Evolutionary conservation across 1,140 invertebrate genomes (phyloP).

Genomic region (Aphelinus atriplicis): DNA sequence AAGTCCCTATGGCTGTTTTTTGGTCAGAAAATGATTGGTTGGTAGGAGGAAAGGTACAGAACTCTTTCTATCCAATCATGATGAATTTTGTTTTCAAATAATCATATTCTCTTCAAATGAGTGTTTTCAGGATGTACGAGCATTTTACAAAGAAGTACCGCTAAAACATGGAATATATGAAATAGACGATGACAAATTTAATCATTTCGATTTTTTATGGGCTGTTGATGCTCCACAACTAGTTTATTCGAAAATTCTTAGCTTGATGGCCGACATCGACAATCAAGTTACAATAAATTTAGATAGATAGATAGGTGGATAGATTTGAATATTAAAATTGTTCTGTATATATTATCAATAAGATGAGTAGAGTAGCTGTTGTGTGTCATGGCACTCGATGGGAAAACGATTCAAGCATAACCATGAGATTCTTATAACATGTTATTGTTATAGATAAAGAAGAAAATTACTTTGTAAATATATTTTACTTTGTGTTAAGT

Average conservation of each 20-base stretch:
- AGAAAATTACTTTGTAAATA: no score
- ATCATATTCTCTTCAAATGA: neutral
- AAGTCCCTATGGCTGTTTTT: slow-evolving; percentile 74
- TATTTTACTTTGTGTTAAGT: no score
- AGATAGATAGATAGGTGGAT: no score
- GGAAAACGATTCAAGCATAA: no score
- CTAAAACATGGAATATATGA: slow-evolving; percentile 62
- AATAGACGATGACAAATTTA: slow-evolving; percentile 72
- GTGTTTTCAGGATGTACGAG: slow-evolving; percentile 68
- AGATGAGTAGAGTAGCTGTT: no score
- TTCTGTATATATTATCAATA: no score
- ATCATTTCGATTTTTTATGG: slow-evolving; percentile 79
- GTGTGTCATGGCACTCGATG: no score
- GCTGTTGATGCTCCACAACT: slow-evolving; percentile 71
- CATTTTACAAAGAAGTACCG: slow-evolving; percentile 64
- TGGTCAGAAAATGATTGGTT: slow-evolving; percentile 79
- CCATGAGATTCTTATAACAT: no score
- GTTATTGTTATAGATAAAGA: no score
- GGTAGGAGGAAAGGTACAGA: slow-evolving; percentile 64
- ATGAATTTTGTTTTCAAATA: neutral
- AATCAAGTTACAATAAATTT: no score
- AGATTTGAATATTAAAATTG: no score
- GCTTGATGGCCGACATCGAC: neutral
- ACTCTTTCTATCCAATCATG: slow-evolving; percentile 25
- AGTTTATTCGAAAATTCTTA: slow-evolving; percentile 64